A percentile compares a stretch with the other conserved stretches of the same genome.
These are phyloP conservation scores for Gila orcuttii DNA, from an alignment of 2,113 vertebrate species.

Conservation along the genomic window DNA sequence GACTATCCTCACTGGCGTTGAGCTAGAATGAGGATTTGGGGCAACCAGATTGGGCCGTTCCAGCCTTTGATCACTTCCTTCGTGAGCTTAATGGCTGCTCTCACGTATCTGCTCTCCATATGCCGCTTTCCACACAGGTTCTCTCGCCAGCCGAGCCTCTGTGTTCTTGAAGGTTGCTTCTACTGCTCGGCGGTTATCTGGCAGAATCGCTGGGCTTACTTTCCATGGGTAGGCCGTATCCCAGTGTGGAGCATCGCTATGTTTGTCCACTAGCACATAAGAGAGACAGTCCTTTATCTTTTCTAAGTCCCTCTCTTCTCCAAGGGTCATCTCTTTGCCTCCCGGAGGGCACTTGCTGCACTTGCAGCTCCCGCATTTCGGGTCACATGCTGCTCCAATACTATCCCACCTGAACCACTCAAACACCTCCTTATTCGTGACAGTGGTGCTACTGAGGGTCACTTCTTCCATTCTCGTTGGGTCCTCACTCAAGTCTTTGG, in stretches of 20 bases:
- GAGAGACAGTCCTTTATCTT: too few species aligned
- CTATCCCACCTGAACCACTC: not conserved
- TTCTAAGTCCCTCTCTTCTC: too few species aligned
- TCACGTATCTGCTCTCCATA: conserved; percentile 30
- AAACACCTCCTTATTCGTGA: conserved; percentile 14
- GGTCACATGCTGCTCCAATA: too few species aligned
- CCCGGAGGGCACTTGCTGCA: conserved; percentile 25
- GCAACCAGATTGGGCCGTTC: conserved; percentile 25
- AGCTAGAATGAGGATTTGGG: conserved; percentile 33
- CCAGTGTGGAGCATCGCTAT: too few species aligned
- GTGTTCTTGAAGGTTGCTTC: too few species aligned
- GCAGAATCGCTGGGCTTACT: too few species aligned
- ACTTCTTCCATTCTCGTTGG: too few species aligned
- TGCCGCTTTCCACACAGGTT: conserved; percentile 17
- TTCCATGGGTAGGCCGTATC: too few species aligned
- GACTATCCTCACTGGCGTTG: conserved; percentile 37
- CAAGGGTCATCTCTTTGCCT: conserved; percentile 5
- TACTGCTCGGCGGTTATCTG: too few species aligned
- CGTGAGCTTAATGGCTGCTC: conserved; percentile 20
- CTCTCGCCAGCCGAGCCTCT: not conserved
- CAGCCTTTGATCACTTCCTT: conserved; percentile 1
- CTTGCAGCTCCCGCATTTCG: conserved; percentile 30
- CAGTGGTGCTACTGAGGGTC: not conserved
- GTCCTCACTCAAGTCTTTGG: too few species aligned
- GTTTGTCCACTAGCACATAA: too few species aligned